Conservation (phyloP, 1,140 invertebrate genomes). For the Lanistes nyassanus region DNA sequence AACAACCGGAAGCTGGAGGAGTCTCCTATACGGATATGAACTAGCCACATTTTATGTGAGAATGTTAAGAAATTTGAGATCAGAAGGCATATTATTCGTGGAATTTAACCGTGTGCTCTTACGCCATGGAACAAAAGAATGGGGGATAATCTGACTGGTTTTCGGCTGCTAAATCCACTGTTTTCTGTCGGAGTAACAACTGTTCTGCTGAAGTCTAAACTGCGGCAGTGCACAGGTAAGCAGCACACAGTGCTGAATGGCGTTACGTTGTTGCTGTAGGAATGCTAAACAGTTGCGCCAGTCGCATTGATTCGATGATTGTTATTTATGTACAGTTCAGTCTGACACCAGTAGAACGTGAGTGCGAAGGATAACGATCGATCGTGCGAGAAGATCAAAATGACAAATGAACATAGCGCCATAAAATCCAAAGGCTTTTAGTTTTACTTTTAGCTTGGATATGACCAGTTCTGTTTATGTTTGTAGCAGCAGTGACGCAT, state of each 20-base stretch:
- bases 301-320: not conserved
- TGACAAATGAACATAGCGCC: no score
- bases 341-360: not conserved
- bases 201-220: not conserved
- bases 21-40: not conserved
- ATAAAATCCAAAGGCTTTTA: no score
- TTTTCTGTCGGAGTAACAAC: not conserved
- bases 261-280: no score
- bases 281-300: not conserved
- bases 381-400: no score
- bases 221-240: no score
- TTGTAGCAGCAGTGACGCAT: no score
- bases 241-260: no score
- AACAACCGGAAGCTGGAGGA: slow-evolving; percentile 13
- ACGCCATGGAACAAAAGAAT: not conserved
- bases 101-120: no score
- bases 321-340: not conserved
- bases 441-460: no score
- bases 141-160: no score
- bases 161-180: not conserved
- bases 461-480: no score
- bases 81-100: not conserved
- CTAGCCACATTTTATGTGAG: not conserved
- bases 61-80: not conserved
- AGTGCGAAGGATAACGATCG: no score